Base-by-base conservation (phyloP, 2,113 vertebrate species). In the Lepus timidus region DNA sequence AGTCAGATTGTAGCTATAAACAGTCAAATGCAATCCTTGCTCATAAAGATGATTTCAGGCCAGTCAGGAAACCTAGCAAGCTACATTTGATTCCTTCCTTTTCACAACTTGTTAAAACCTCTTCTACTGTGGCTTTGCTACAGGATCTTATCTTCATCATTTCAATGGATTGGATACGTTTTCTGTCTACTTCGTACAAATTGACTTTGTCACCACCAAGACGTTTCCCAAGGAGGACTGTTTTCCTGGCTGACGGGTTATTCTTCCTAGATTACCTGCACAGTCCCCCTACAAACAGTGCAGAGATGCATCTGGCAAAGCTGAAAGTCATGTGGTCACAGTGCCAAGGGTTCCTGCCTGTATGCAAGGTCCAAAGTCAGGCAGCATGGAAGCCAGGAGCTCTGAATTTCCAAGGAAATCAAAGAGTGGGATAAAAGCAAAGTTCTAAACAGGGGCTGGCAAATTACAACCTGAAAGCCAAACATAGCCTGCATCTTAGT, bases 281-380 rank as follows among this genome's bases (percentile, higher is more conserved):
- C 55, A 71, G 73, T 95, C 95, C 96, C 79, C 79, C 92, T 58
- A 94, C 95, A 97, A 95, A 96, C 91, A 95, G 70, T 12, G 49
- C 27, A 84, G 51, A 85, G 23, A 85, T 76, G 85, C 67, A 88
- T 79, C 83, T 78, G 36, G 27, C 93, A 93, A 91, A 65, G 96
- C 71, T 96, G 68, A 80, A 88, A 96, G 39, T 78, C 61, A 80
- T 65, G 70, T 88, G 91, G 97, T 96, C 94, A 96, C 64, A 92
- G 88, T 79, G 88, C 91, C 93, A 82, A 51, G 67, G 65, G 88
- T 96, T 95, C 85, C 88, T 96, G 90, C 88, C 80, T 98, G 73
- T 90, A 92, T 80, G 82, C 96, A 79, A 97, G 70, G 49, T 84
- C 92, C 95, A 55, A 96, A 97, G 93, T 71, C 91, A 96, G 97